A percentile compares a stretch with the other conserved stretches of the same genome.
Evolutionary conservation across 2,113 vertebrate species (phyloP).

Genomic region (Eolophus roseicapilla): DNA sequence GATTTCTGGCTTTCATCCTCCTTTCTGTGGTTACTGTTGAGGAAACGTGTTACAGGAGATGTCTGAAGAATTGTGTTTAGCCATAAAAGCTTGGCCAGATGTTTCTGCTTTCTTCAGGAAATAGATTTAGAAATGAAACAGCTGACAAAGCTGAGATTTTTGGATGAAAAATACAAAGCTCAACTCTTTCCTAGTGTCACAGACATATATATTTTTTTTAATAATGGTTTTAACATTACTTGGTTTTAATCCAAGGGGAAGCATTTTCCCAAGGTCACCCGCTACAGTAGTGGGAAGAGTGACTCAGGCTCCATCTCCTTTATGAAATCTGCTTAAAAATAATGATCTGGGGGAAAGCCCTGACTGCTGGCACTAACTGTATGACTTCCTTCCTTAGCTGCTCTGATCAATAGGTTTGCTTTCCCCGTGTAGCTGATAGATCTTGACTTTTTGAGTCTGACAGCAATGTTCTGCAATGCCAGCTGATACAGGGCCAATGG

Average conservation of each 20-base stretch:
- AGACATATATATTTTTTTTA: background rate
- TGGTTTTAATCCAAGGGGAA: background rate
- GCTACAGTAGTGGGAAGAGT: background rate
- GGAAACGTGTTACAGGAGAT: background rate
- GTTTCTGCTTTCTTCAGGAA: background rate
- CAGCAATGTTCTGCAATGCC: background rate
- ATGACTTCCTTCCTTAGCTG: background rate
- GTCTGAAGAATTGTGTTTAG: background rate
- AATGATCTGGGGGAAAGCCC: background rate
- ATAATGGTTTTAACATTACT: background rate
- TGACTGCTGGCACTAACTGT: background rate
- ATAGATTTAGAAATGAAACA: background rate
- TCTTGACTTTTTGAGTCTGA: background rate
- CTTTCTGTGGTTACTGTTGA: background rate
- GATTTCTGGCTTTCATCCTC: background rate
- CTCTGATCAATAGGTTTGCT: background rate
- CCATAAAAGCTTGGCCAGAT: background rate
- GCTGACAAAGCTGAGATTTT: background rate
- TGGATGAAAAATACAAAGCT: background rate
- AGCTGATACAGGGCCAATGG: background rate
- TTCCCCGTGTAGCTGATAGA: background rate
- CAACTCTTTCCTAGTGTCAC: background rate
- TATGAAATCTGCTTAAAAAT: background rate
- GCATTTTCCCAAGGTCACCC: background rate
- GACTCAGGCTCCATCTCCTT: background rate